Percentiles rank a stretch among this genome's conserved stretches.
phyloP scores from a whole-genome alignment of 2,888 invertebrate species.

The Ormyrus pomaceus region DNA sequence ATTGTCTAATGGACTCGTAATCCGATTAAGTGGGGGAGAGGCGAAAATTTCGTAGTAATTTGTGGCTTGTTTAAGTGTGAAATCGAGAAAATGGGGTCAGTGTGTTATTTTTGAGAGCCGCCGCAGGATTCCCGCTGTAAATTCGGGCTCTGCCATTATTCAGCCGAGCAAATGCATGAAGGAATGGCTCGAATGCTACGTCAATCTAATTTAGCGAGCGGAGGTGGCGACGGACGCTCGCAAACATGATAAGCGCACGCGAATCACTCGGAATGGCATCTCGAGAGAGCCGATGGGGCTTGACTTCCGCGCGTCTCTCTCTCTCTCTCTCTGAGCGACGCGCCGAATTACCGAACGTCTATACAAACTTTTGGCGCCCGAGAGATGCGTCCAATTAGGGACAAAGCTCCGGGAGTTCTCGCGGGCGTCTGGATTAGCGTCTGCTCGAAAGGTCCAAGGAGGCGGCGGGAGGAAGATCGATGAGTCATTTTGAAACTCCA shows the following conservation, averaged over 20 bases:
- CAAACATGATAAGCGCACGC: conserved; percentile 11
- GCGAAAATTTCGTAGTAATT: conserved; percentile 29
- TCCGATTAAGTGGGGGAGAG: conserved; percentile 30
- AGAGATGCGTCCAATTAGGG: too few species aligned
- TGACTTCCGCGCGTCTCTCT: conserved; percentile 25
- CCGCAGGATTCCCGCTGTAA: background rate
- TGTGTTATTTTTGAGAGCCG: too few species aligned
- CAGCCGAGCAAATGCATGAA: background rate
- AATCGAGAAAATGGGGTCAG: conserved; percentile 11
- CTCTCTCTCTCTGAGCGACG: conserved; percentile 44
- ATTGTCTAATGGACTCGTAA: conserved; percentile 51
- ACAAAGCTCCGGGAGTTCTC: too few species aligned
- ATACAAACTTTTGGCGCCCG: too few species aligned
- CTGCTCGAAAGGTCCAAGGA: background rate
- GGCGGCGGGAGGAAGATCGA: conserved; percentile 11
- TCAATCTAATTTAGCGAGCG: conserved; percentile 13
- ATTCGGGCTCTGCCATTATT: background rate
- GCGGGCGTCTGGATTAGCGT: background rate
- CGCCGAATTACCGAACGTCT: too few species aligned
- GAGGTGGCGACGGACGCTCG: background rate
- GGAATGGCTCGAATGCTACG: conserved; percentile 12
- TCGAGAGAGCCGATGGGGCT: background rate
- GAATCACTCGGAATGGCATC: conserved; percentile 22
- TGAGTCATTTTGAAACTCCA: conserved; percentile 12
- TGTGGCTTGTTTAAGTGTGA: conserved; percentile 20